Evolutionary conservation across 2,113 vertebrate genomes (phyloP), one percentile per base, ranked within the genome.

Genomic region (Copsychus sechellarum): DNA sequence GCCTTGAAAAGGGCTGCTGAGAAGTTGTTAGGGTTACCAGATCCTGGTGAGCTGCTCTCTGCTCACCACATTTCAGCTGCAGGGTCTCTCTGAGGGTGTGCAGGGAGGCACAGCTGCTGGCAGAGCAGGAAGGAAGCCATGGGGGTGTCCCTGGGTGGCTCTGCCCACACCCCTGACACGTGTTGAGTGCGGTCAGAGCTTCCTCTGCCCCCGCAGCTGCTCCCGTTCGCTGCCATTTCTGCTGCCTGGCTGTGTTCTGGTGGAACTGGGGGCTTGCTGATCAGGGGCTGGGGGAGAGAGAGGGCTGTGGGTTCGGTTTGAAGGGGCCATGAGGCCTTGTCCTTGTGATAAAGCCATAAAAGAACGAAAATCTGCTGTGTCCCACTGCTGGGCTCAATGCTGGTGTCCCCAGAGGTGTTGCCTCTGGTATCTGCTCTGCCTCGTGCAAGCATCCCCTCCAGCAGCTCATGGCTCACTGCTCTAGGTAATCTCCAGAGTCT

Each of bases 381-480:
- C 34, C 38, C 60, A 15, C 16, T 64, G 58, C 67, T 53, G 77
- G 36, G 65, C 65, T 93, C 33, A 18, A 14, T 14, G 5, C 18
- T 0, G 1, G 21, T 6, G 13, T 64, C 28, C 61, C 65, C 43
- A 26, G 79, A 23, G 38, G 38, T 50, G 34, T 9, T 81, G 56
- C 4, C 0, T 0, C 7, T 17, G 13, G 21, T 26, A 67, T 33
- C 50, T 1, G 5, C 61, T 78, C 50, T 53, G 50, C 62, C 17
- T 65, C 0, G 0, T 34, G 33, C n/a, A 22, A 64, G 19, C 1
- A 1, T 48, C 25, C 31, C 45, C 33, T 76, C 53, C 62, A 43
- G 62, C 76, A 86, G 60, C 38, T 51, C 48, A 15, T 0, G 2
- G 25, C n/a, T 61, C 25, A 6, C 64, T 69, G 62, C 34, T 48